Conservation (phyloP, 1,140 invertebrate species). For the Procambarus clarkii region DNA sequence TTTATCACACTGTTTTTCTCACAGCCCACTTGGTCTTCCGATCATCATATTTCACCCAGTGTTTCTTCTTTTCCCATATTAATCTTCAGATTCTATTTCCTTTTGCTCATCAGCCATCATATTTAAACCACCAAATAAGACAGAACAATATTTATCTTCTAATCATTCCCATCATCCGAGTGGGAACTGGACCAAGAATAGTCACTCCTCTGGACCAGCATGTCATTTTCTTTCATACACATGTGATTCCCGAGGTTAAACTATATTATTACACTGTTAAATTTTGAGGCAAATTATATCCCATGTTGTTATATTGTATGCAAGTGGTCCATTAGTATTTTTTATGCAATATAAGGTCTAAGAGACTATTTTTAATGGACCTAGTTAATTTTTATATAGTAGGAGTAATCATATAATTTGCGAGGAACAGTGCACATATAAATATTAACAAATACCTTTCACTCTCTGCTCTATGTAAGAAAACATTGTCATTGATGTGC, state of each 20-base stretch:
- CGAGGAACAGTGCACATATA: background rate
- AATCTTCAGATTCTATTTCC: too few relatives aligned
- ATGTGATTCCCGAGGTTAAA: too few relatives aligned
- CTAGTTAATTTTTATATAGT: background rate
- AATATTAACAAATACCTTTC: background rate
- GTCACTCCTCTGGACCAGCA: background rate
- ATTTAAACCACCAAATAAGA: background rate
- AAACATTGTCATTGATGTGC: background rate
- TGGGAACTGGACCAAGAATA: background rate
- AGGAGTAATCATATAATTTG: background rate
- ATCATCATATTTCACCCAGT: background rate
- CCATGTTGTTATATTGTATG: background rate
- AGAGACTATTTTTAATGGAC: background rate
- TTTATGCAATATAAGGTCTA: background rate
- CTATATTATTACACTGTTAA: too few relatives aligned
- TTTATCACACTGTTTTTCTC: background rate
- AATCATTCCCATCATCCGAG: background rate
- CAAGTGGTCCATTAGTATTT: constrained; percentile 1
- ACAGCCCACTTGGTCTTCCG: background rate
- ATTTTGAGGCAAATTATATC: too few relatives aligned
- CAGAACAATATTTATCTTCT: background rate
- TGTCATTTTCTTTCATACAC: too few relatives aligned
- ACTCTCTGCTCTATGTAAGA: background rate
- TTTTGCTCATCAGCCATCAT: too few relatives aligned
- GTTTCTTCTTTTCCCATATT: background rate